phyloP scores from a whole-genome alignment of 2,888 invertebrate genomes.

The Drosophila kambysellisi region DNA sequence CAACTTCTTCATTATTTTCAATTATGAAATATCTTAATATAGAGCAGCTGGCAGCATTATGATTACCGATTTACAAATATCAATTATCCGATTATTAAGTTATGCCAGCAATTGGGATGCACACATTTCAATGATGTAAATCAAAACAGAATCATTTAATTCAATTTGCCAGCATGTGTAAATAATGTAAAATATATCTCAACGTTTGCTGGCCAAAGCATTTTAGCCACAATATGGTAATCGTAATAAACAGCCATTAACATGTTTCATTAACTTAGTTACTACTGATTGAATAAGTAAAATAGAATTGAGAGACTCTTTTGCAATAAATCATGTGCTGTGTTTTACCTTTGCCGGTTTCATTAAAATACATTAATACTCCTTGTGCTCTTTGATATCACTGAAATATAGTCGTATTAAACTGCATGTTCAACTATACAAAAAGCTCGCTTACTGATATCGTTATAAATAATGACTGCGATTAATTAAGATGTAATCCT shows the following conservation, averaged over 20 bases:
- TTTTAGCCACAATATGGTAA: neutral
- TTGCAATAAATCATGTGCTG: neutral
- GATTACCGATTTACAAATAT: slow-evolving; percentile 54
- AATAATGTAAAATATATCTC: slow-evolving; percentile 42
- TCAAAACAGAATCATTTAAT: slow-evolving; percentile 57
- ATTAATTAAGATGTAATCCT: slow-evolving; percentile 75
- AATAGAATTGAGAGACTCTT: neutral
- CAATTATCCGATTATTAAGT: slow-evolving; percentile 59
- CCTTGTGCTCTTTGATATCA: slow-evolving; percentile 4
- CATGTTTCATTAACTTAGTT: slow-evolving; percentile 53
- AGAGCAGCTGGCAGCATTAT: slow-evolving; percentile 42
- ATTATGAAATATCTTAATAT: slow-evolving; percentile 40
- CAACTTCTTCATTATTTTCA: slow-evolving; percentile 16
- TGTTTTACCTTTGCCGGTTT: neutral
- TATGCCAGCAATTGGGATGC: neutral
- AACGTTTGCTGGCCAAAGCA: slow-evolving; percentile 9
- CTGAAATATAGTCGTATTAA: neutral
- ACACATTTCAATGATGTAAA: slow-evolving; percentile 20
- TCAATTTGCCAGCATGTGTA: slow-evolving; percentile 59
- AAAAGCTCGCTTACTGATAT: slow-evolving; percentile 42
- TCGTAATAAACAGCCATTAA: slow-evolving; percentile 40
- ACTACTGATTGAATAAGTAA: neutral
- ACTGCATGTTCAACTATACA: slow-evolving; percentile 8
- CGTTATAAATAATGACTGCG: slow-evolving; percentile 75
- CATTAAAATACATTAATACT: neutral